Evolutionary conservation across 2,888 invertebrate species (phyloP).

Genomic region (Ceratothoa steindachneri): DNA sequence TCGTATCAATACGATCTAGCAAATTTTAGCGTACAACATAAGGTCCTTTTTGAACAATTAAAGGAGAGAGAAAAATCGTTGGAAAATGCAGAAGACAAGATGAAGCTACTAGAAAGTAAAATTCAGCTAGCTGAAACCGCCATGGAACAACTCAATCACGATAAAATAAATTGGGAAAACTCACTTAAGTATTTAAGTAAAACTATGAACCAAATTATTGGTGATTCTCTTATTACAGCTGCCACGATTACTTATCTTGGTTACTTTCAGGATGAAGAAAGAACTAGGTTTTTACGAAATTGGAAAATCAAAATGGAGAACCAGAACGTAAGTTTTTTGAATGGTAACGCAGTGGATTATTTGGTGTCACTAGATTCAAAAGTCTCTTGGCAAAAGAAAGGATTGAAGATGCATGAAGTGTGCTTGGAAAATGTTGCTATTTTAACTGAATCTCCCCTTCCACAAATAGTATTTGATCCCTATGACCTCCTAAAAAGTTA

Average conservation of each 20-base stretch:
- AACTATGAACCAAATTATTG: constrained; percentile 22
- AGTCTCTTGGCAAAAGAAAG: constrained; percentile 34
- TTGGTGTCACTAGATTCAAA: constrained; percentile 21
- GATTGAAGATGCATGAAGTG: constrained; percentile 17
- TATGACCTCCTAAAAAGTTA: constrained; percentile 23
- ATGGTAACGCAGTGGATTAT: constrained; percentile 18
- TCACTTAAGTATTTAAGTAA: constrained; percentile 21
- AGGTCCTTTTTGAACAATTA: constrained; percentile 34
- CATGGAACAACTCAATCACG: constrained; percentile 33
- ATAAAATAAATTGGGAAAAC: constrained; percentile 39
- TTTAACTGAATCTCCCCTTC: constrained; percentile 26
- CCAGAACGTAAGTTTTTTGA: constrained; percentile 21
- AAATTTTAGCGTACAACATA: constrained; percentile 36
- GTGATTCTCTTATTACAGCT: constrained; percentile 33
- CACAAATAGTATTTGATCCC: constrained; percentile 33
- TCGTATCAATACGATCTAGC: constrained; percentile 32
- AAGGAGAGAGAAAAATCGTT: constrained; percentile 40
- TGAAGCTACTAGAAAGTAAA: constrained; percentile 39
- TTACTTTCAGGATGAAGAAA: constrained; percentile 11
- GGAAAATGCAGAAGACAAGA: constrained; percentile 38
- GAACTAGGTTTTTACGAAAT: constrained; percentile 11
- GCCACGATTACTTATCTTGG: constrained; percentile 36
- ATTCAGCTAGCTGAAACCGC: constrained; percentile 44
- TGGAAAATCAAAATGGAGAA: constrained; percentile 30
- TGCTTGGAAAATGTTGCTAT: constrained; percentile 31